phyloP scores from a whole-genome alignment of 2,797 vertebrate species.

The Cygnus olor region DNA sequence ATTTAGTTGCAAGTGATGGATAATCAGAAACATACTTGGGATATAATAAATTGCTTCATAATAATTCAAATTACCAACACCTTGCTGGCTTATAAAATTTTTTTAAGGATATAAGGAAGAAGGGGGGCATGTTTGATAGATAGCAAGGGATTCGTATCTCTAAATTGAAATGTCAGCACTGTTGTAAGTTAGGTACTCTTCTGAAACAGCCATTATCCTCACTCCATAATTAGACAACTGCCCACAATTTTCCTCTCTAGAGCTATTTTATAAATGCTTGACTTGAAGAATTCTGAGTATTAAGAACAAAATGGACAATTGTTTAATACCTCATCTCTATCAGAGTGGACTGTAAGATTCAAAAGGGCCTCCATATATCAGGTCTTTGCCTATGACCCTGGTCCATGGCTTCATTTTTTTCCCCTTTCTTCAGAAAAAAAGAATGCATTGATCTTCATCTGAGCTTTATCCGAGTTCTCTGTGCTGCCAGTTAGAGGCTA shows the following conservation, averaged over 20 bases:
- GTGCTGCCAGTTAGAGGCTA: background rate
- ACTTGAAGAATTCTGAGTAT: background rate
- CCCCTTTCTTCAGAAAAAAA: background rate
- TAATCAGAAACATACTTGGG: background rate
- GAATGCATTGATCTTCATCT: background rate
- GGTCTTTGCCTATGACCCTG: background rate
- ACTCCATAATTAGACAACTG: background rate
- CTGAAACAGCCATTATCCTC: background rate
- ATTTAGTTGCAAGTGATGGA: background rate
- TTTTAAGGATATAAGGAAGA: background rate
- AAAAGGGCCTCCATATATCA: background rate
- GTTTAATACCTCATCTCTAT: background rate
- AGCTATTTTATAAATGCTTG: background rate
- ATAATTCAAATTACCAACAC: background rate
- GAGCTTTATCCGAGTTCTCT: background rate
- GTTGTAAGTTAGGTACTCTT: background rate
- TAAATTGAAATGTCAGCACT: background rate
- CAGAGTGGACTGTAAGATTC: background rate
- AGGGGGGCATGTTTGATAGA: background rate
- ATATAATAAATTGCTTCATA: background rate
- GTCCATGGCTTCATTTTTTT: background rate
- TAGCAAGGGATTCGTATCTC: background rate
- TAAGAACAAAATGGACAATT: background rate
- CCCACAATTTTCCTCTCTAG: background rate
- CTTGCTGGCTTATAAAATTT: background rate